Conservation (phyloP, 2,888 invertebrate genomes). For the Linyphia triangularis region DNA sequence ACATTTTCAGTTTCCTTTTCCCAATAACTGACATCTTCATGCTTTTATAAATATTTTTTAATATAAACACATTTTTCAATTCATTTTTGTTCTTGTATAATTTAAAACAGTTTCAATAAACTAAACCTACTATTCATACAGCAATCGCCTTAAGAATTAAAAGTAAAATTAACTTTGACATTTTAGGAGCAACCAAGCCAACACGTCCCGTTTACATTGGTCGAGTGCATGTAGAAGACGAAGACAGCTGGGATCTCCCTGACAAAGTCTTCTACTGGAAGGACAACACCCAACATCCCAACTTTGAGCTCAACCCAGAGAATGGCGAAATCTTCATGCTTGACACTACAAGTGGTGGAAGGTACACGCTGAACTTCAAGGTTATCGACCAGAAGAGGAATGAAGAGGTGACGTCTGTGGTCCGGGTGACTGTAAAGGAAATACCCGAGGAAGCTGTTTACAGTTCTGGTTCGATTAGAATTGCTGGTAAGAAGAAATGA, state of each 20-base stretch:
- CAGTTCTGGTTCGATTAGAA: conserved; percentile 94
- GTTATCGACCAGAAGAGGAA: conserved; percentile 80
- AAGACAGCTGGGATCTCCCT: conserved; percentile 97
- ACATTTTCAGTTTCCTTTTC: too few relatives aligned
- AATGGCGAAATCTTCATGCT: conserved; percentile 94
- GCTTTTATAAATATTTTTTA: too few relatives aligned
- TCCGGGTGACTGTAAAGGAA: conserved; percentile 91
- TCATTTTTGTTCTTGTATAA: too few relatives aligned
- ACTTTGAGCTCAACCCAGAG: conserved; percentile 87
- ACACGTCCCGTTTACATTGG: conserved; percentile 84
- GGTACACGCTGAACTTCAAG: conserved; percentile 86
- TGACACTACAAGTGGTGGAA: conserved; percentile 87
- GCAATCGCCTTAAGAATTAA: neutral
- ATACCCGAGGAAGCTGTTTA: conserved; percentile 94
- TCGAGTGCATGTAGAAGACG: conserved; percentile 94
- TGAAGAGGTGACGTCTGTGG: conserved; percentile 87
- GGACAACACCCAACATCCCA: conserved; percentile 81
- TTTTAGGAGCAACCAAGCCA: conserved; percentile 53
- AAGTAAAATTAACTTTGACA: neutral
- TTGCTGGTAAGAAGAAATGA: conserved; percentile 83
- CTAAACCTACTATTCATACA: too few relatives aligned
- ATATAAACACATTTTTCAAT: too few relatives aligned
- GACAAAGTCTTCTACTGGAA: conserved; percentile 93
- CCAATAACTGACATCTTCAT: too few relatives aligned
- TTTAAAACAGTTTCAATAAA: too few relatives aligned